Conservation (phyloP, 2,888 invertebrate species). For the Andrena bicolor region DNA sequence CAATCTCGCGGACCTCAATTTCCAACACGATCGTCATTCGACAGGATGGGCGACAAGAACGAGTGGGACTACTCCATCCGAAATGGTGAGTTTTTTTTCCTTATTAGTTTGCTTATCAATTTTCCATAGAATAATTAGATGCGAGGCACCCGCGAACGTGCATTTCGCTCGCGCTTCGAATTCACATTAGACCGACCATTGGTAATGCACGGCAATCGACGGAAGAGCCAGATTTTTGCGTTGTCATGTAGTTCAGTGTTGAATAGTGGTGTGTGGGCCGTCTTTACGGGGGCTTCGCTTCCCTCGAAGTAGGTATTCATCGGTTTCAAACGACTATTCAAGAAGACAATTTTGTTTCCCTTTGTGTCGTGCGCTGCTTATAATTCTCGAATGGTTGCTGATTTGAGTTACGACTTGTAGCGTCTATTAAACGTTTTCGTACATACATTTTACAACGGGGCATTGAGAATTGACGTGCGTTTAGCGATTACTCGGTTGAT, state of each 20-base stretch:
- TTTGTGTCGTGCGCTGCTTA: not conserved
- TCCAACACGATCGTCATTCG: slow-evolving; percentile 56
- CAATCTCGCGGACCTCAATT: slow-evolving; percentile 83
- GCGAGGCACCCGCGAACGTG: too few relatives aligned
- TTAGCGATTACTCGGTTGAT: too few relatives aligned
- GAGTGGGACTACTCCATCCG: slow-evolving; percentile 88
- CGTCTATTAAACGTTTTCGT: not conserved
- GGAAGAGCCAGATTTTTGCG: not conserved
- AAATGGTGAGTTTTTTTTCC: slow-evolving; percentile 86
- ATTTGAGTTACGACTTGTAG: not conserved
- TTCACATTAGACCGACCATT: not conserved
- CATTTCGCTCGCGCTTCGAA: slow-evolving; percentile 5
- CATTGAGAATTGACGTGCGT: too few relatives aligned
- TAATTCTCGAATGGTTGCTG: not conserved
- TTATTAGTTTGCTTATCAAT: too few relatives aligned
- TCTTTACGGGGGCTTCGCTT: not conserved
- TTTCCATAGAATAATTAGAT: too few relatives aligned
- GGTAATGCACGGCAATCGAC: slow-evolving; percentile 1
- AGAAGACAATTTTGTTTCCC: not conserved
- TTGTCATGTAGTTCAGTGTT: not conserved
- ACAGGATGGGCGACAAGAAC: slow-evolving; percentile 84
- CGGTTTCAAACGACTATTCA: not conserved
- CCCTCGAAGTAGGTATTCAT: too few relatives aligned
- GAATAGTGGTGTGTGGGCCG: not conserved
- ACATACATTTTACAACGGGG: not conserved